A percentile compares a stretch with the other conserved stretches of the same genome.
Evolutionary conservation across 2,797 vertebrate species (phyloP).

Genomic region (Pristis pectinata): DNA sequence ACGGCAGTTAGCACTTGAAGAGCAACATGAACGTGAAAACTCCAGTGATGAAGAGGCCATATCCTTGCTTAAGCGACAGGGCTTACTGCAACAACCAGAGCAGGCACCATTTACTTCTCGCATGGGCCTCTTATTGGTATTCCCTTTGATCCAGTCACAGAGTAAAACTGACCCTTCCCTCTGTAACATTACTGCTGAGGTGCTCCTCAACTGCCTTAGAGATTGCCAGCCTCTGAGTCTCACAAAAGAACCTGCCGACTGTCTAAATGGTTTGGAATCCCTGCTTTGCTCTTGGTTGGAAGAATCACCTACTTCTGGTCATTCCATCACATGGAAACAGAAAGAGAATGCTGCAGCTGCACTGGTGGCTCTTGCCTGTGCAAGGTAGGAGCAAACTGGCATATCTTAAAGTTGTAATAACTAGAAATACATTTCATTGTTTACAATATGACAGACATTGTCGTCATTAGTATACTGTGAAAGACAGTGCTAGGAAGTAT

Average conservation of each 20-base stretch:
- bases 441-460: not conserved
- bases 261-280: conserved; percentile 88
- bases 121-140: conserved; percentile 88
- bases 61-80: conserved; percentile 89
- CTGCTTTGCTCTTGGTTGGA: conserved; percentile 96
- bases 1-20: conserved; percentile 70
- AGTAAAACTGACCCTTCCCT: conserved; percentile 90
- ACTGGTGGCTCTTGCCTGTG: conserved; percentile 91
- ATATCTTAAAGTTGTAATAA: not conserved
- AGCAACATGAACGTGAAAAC: conserved; percentile 66
- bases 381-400: conserved; percentile 67
- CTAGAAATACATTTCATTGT: not conserved
- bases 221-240: conserved; percentile 97
- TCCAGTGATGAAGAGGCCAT: conserved; percentile 86
- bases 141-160: conserved; percentile 96
- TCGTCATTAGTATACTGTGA: not conserved
- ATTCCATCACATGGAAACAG: conserved; percentile 78
- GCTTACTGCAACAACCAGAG: conserved; percentile 85
- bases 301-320: conserved; percentile 63
- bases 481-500: not conserved
- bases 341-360: conserved; percentile 95
- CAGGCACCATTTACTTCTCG: conserved; percentile 95
- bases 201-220: conserved; percentile 87
- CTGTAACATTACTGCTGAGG: conserved; percentile 93
- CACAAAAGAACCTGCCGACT: conserved; percentile 94